Evolutionary conservation across 2,113 vertebrate species (phyloP).

Genomic region (Gracilinanus agilis): DNA sequence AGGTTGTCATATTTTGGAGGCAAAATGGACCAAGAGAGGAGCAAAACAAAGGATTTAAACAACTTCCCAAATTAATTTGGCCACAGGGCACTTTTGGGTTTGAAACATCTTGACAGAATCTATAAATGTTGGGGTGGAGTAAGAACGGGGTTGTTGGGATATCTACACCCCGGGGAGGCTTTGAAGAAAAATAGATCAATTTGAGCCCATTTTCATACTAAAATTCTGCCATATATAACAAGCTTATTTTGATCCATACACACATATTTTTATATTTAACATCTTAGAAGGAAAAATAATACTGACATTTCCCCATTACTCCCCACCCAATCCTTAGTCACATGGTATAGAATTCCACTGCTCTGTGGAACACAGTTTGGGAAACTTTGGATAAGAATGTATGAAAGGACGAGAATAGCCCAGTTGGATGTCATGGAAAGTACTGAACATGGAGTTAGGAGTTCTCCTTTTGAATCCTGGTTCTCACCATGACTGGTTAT

Average conservation of each 20-base stretch:
- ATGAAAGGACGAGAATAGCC: not conserved
- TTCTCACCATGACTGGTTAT: not conserved
- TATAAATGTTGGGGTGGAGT: not conserved
- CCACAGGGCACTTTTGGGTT: not conserved
- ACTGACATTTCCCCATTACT: not conserved
- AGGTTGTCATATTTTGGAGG: slow-evolving; percentile 67
- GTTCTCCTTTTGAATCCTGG: not conserved
- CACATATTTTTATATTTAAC: not conserved
- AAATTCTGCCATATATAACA: not conserved
- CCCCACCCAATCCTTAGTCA: not conserved
- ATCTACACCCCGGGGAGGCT: not conserved
- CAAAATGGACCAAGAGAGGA: slow-evolving; percentile 58
- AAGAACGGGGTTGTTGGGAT: slow-evolving; percentile 10
- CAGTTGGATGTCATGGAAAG: not conserved
- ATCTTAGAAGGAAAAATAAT: not conserved
- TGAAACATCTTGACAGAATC: not conserved
- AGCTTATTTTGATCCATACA: not conserved
- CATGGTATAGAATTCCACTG: not conserved
- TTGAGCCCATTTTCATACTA: not conserved
- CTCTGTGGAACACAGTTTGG: not conserved
- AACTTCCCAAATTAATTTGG: not conserved
- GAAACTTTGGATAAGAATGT: not conserved
- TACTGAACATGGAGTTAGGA: not conserved
- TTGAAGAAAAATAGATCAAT: not conserved
- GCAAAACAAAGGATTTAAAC: slow-evolving; percentile 65